Evolutionary conservation across 1,140 invertebrate species (phyloP).

Genomic region (Apis dorsata): DNA sequence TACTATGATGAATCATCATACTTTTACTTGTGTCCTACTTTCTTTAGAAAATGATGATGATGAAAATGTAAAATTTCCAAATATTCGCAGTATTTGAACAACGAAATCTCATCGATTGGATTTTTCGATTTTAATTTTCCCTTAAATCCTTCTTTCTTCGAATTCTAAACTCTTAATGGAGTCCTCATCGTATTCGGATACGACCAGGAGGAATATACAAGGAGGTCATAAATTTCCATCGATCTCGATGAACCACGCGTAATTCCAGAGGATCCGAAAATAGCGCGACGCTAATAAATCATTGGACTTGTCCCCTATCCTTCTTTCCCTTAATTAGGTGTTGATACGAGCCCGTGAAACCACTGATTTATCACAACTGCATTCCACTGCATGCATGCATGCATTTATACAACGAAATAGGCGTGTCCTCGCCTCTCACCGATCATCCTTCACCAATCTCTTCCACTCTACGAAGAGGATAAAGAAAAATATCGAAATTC

Average conservation of each 20-base stretch:
- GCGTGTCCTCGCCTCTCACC: too few species aligned
- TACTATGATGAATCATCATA: too few species aligned
- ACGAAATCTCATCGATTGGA: too few species aligned
- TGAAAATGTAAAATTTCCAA: too few species aligned
- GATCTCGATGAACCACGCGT: neutral
- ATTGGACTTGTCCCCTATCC: neutral
- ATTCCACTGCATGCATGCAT: neutral
- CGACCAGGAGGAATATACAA: neutral
- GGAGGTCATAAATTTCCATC: slow-evolving; percentile 1
- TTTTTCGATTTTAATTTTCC: neutral
- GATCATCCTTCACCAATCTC: neutral
- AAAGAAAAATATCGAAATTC: neutral
- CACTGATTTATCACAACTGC: neutral
- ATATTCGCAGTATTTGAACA: neutral
- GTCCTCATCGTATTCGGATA: neutral
- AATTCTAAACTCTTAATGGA: neutral
- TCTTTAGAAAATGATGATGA: too few species aligned
- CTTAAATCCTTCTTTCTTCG: neutral
- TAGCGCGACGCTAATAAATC: slow-evolving; percentile 8
- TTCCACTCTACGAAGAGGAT: neutral
- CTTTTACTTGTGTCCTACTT: too few species aligned
- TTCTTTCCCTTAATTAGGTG: slow-evolving; percentile 24
- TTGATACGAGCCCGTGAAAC: slow-evolving; percentile 16
- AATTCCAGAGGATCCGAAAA: slow-evolving; percentile 16
- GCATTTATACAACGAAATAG: neutral